Conservation (phyloP, 1,140 invertebrate species). For the Brachionus manjavacas region DNA sequence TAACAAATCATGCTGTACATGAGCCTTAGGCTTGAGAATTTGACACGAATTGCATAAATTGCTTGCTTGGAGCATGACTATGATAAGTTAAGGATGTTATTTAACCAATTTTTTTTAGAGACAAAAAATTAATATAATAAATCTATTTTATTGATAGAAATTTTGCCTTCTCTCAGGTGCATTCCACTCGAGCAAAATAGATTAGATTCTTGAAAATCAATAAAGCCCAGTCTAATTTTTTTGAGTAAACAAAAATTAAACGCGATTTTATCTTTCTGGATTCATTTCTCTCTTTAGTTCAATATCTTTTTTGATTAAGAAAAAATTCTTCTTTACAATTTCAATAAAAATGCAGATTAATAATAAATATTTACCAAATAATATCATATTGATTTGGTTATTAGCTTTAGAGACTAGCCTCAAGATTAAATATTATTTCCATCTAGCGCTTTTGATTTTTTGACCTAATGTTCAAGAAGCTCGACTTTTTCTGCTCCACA, state of each 20-base stretch:
- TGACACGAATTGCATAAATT: neutral
- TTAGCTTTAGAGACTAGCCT: constrained; percentile 33
- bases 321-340: neutral
- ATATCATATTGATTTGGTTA: neutral
- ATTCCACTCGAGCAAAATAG: constrained; percentile 25
- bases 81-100: neutral
- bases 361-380: constrained; percentile 30
- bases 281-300: neutral
- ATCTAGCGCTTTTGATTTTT: neutral
- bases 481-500: neutral
- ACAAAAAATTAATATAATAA: neutral
- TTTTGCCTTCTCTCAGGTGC: neutral
- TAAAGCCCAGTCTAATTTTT: neutral
- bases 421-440: constrained; percentile 18
- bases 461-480: neutral
- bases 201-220: constrained; percentile 9
- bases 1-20: neutral
- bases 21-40: neutral
- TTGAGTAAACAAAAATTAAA: constrained; percentile 9
- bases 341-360: constrained; percentile 38
- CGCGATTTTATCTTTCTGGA: neutral
- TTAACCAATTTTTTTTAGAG: neutral
- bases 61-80: neutral
- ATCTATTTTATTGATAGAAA: neutral
- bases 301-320: constrained; percentile 31